Evolutionary conservation across 2,888 invertebrate species (phyloP), one percentile per base, ranked within the genome.

Genomic region (Antitype chi): DNA sequence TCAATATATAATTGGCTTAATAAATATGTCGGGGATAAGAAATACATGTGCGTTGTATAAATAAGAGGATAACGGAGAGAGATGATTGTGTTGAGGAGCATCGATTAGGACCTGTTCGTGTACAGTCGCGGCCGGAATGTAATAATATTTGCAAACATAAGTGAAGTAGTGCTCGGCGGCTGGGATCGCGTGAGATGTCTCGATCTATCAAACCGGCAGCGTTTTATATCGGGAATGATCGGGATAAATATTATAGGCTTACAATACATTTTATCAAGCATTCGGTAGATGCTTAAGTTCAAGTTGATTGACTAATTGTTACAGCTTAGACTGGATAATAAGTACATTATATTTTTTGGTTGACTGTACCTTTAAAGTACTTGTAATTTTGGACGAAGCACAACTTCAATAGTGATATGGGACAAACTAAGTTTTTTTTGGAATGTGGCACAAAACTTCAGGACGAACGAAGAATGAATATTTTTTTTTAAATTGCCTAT

Each of bases 11-110:
- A 88, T 86, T 86, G 78, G 69, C 76, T 80, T 84, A 81, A 88
- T 86, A 86, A 88, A 86, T 78, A 84, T 76, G 85, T 70, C 80
- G 59, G 60, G 68, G 74, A 86, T 86, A 79, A 79, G 74, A 86
- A 68, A 73, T 70, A 77, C 72, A 68, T 59, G 74, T 75, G 74
- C 74, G 78, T 64, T 74, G 73, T 69, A 76, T 80, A 76, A 80
- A 80, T 83, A 78, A 78, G 60, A 78, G 72, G 78, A 84, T 88
- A 78, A 80, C 57, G 84, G 62, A 70, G 43, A 86, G 68, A 68
- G 32, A 68, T 68, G n/a, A n/a, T n/a, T n/a, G 70, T 53, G 53
- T 47, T 25, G 76, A 2, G 64, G 64, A 38, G 73, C 47, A 55
- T 38, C 68, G 78, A 59, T 62, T 66, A 43, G 69, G 67, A 76